phyloP scores from a whole-genome alignment of 2,888 invertebrate species.

The Apodemia zela region DNA sequence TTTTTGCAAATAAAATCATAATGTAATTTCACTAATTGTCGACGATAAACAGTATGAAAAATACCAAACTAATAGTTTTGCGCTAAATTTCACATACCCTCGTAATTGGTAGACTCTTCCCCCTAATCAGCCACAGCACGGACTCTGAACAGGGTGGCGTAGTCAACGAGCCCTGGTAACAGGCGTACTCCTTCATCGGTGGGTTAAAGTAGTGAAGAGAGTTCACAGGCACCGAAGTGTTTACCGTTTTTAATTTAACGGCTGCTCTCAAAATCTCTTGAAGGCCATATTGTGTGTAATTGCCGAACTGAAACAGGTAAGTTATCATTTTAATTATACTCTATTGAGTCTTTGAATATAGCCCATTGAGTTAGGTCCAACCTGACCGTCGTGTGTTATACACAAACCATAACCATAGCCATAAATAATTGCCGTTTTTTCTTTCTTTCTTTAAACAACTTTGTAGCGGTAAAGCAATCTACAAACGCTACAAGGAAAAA shows the following conservation, averaged over 20 bases:
- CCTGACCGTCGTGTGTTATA: too few relatives aligned
- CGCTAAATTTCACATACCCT: slow-evolving; percentile 43
- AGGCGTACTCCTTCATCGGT: slow-evolving; percentile 51
- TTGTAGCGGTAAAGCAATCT: too few relatives aligned
- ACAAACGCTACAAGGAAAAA: too few relatives aligned
- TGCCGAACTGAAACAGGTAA: slow-evolving; percentile 44
- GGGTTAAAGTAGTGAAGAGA: slow-evolving; percentile 48
- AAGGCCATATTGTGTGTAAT: slow-evolving; percentile 46
- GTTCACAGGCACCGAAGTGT: slow-evolving; percentile 26
- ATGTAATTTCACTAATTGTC: too few relatives aligned
- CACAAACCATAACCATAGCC: too few relatives aligned
- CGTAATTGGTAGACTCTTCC: slow-evolving; percentile 43
- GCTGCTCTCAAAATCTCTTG: slow-evolving; percentile 37
- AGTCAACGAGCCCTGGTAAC: slow-evolving; percentile 60
- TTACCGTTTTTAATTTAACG: slow-evolving; percentile 13
- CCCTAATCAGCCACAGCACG: slow-evolving; percentile 59
- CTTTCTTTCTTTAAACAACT: too few relatives aligned
- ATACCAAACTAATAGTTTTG: too few relatives aligned
- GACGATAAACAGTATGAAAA: too few relatives aligned
- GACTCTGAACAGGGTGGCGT: slow-evolving; percentile 58
- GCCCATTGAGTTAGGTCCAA: too few relatives aligned
- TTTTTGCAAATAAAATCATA: too few relatives aligned
- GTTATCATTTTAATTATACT: neutral
- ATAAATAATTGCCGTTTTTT: too few relatives aligned
- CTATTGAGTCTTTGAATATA: too few relatives aligned